phyloP scores from a whole-genome alignment of 2,113 vertebrate genomes.

The Neolamprologus kungweensis region DNA sequence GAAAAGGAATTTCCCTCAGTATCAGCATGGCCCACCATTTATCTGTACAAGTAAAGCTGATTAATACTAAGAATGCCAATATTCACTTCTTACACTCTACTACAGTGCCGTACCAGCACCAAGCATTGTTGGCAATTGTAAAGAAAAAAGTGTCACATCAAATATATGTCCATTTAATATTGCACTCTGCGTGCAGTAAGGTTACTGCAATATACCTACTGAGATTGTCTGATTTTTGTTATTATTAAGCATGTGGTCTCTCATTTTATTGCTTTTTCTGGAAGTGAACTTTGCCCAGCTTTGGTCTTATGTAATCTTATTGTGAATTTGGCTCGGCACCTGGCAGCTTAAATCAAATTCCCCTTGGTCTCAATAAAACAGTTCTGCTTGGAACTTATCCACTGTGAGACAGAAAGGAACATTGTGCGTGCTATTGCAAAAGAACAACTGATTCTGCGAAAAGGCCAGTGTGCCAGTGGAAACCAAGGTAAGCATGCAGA shows the following conservation, averaged over 20 bases:
- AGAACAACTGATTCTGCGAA: background rate
- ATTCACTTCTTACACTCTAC: background rate
- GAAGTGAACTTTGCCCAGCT: constrained; percentile 13
- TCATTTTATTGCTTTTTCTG: background rate
- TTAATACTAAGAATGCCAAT: background rate
- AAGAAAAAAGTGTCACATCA: constrained; percentile 13
- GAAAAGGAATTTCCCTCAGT: background rate
- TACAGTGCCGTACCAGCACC: background rate
- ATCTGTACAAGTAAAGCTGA: background rate
- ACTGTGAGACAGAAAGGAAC: constrained; percentile 34
- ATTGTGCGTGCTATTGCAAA: constrained; percentile 37
- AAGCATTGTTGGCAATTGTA: background rate
- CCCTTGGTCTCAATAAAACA: constrained; percentile 17
- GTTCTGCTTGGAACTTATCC: constrained; percentile 36
- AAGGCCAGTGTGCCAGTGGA: background rate
- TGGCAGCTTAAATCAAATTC: constrained; percentile 40
- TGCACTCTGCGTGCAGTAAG: background rate
- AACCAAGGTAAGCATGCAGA: background rate
- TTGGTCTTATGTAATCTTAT: constrained; percentile 48
- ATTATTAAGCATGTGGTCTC: background rate
- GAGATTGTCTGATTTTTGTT: background rate
- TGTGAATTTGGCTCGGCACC: constrained; percentile 38
- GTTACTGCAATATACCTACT: background rate
- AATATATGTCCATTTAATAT: background rate
- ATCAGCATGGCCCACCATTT: background rate